Base-by-base conservation (phyloP, 1,140 invertebrate genomes). In the Caenorhabditis tropicalis region DNA sequence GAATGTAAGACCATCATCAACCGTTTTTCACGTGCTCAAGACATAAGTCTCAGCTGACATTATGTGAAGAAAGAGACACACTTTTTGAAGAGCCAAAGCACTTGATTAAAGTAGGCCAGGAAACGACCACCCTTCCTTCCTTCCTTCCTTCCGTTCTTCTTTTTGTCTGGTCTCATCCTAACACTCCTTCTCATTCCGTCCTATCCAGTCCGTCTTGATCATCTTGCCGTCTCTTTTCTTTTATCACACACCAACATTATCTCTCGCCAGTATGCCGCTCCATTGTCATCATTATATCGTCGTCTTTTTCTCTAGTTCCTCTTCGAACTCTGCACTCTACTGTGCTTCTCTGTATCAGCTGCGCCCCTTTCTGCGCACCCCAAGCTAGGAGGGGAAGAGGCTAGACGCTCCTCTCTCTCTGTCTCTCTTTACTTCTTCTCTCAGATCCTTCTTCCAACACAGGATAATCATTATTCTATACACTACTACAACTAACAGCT, bases 51-150 rank as follows among this genome's bases (percentile, higher is more conserved):
- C 65, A 74, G 65, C 36, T 74, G 65, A 74, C 65, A 74, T 4
- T 19, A 9, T 29, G 9, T 58, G 56, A 36, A 36, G 31, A 24
- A 43, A n/a, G 36, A 74, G 33, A 74, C 33, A 74, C 65, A 74
- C 65, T 74, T 74, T 39, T 74, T 74, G 12, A 46, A 74, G 65
- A 74, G 65, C 36, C 33, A 74, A 74, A 74, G 65, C 36, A 74
- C 65, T 74, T 74, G 65, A 74, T 74, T 74, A 74, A 74, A 74
- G 65, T 74, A 74, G 65, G 65, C 33, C 65, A 74, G 36, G 65
- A 74, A 74, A 36, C 33, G n/a, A 9, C 65, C 4, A 43, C 36
- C 36, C n/a, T n/a, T n/a, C n/a, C n/a, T n/a, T n/a, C n/a, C n/a
- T 12, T 10, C 21, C 36, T 43, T 74, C 65, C 65, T 74, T 74